Evolutionary conservation across 2,113 vertebrate genomes (phyloP), one percentile per base, ranked within the genome.

Genomic region (Pyrgilauda ruficollis): DNA sequence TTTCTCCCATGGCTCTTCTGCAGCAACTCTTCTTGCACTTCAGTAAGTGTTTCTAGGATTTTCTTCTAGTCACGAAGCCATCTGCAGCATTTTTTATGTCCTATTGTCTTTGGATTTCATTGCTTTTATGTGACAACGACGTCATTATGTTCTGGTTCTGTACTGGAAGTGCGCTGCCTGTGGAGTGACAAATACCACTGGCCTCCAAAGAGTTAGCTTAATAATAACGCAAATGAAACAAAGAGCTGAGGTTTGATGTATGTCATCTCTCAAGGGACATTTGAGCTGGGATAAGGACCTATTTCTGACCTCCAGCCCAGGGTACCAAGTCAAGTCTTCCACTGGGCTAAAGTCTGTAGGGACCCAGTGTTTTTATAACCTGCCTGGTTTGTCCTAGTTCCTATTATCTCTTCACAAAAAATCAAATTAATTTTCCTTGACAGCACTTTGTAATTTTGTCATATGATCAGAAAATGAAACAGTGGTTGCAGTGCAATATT

Each of bases 91-190:
- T 70, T 59, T 81, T 84, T 22, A 52, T 53, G 10, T 30, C 39
- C 17, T 80, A 1, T 46, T 68, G 35, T 59, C 37, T 70, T 49
- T 78, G 55, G n/a, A 53, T 74, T 66, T 74, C 11, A 27, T 70
- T 0, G 0, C 35, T 68, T 80, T 24, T n/a, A 7, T 49, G 33
- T 23, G 31, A 47, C 7, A 35, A 10, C 7, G 39, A 14, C 1
- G 1, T 62, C 0, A 1, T 28, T 61, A 1, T 27, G 15, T 28
- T 76, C 44, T 83, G 33, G 20, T 15, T 79, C 35, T 28, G 9
- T 49, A 24, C 7, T 7, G 31, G 41, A 53, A 18, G 39, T 53
- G 28, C 70, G 69, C 46, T 77, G 44, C 35, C 49, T 83, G 44
- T 28, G 56, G 49, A 43, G 39, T 31, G 59, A 73, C 26, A 44